Conservation (phyloP, 1,140 invertebrate species). For the Hirudo medicinalis region DNA sequence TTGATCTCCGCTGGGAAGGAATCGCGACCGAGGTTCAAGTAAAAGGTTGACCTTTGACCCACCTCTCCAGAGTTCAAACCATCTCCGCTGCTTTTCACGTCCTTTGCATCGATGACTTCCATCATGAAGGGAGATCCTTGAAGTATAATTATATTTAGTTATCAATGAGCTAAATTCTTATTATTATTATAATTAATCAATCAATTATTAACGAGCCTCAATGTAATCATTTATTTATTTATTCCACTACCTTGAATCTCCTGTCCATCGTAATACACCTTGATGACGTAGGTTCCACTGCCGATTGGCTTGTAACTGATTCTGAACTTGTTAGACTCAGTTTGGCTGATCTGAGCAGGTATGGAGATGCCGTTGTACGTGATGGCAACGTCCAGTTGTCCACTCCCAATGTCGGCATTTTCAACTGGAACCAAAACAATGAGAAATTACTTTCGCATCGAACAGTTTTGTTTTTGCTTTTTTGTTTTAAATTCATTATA, state of each 20-base stretch:
- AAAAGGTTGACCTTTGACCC: slow-evolving; percentile 50
- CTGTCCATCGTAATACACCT: slow-evolving; percentile 85
- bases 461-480: too few relatives aligned
- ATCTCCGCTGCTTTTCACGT: slow-evolving; percentile 49
- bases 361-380: slow-evolving; percentile 56
- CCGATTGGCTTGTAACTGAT: slow-evolving; percentile 77
- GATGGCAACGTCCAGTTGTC: slow-evolving; percentile 54
- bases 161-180: not conserved
- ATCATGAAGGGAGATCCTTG: slow-evolving; percentile 48
- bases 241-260: slow-evolving; percentile 67
- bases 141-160: slow-evolving; percentile 22
- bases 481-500: too few relatives aligned
- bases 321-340: slow-evolving; percentile 32
- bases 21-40: slow-evolving; percentile 42
- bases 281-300: slow-evolving; percentile 79
- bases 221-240: not conserved
- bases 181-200: not conserved
- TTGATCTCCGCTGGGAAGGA: slow-evolving; percentile 42
- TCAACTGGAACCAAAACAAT: slow-evolving; percentile 28
- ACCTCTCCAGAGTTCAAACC: slow-evolving; percentile 54
- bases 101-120: slow-evolving; percentile 43
- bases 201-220: not conserved
- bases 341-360: slow-evolving; percentile 40
- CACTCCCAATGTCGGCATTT: slow-evolving; percentile 30
- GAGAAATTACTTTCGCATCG: too few relatives aligned